Evolutionary conservation across 1,140 invertebrate species (phyloP).

Genomic region (Himalopsyche phryganea): DNA sequence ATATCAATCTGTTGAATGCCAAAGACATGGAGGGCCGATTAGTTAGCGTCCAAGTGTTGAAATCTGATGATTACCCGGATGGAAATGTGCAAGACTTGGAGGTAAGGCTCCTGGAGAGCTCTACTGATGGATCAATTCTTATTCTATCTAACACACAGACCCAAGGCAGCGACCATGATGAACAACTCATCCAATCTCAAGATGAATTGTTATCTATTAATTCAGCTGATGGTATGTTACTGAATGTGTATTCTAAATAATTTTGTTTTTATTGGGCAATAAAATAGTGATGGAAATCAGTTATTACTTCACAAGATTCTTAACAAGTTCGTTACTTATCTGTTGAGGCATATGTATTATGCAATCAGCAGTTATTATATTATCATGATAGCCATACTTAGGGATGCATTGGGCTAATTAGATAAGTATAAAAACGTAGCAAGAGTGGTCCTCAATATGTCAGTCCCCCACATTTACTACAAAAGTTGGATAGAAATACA

Average conservation of each 20-base stretch:
- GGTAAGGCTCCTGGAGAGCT: constrained; percentile 9
- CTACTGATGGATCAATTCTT: constrained; percentile 7
- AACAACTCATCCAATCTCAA: background rate
- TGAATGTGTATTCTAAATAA: background rate
- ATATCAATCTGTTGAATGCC: background rate
- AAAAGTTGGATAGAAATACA: too few species aligned
- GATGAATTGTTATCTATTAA: background rate
- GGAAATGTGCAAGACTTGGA: constrained; percentile 8
- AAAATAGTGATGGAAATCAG: too few species aligned
- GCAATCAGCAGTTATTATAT: too few species aligned
- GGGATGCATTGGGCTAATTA: too few species aligned
- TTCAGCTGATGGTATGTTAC: constrained; percentile 1
- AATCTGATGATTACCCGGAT: constrained; percentile 6
- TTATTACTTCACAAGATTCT: too few species aligned
- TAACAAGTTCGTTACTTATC: too few species aligned
- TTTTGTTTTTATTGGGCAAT: background rate
- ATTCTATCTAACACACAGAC: constrained; percentile 5
- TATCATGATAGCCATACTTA: too few species aligned
- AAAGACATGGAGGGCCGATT: background rate
- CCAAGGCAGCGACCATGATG: background rate
- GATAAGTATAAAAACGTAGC: too few species aligned
- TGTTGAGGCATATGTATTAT: too few species aligned
- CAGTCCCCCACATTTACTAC: too few species aligned
- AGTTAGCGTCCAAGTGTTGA: constrained; percentile 2
- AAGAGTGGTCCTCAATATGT: too few species aligned